Conservation (phyloP, 2,113 vertebrate genomes). For the Cepphus grylle region DNA sequence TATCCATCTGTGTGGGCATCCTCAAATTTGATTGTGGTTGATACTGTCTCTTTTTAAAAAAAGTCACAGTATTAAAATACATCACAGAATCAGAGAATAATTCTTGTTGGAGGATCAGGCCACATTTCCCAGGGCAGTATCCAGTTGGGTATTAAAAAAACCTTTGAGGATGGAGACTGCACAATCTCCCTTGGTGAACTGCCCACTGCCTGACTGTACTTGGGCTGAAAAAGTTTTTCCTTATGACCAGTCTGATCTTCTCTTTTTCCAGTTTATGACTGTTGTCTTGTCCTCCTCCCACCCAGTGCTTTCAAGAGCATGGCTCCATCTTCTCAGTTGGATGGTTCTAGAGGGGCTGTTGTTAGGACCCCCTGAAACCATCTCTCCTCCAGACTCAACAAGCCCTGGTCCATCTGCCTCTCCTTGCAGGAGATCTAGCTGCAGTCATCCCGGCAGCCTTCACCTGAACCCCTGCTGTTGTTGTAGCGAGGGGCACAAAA, state of each 20-base stretch:
- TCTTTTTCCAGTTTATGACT: neutral
- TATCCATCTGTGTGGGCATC: neutral
- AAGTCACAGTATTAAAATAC: neutral
- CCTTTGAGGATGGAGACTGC: neutral
- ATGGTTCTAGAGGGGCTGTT: neutral
- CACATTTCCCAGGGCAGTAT: rapidly evolving
- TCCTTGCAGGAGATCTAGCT: neutral
- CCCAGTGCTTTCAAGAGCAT: neutral
- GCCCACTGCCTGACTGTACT: neutral
- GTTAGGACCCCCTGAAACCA: neutral
- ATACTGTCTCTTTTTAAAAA: neutral
- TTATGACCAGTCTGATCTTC: neutral
- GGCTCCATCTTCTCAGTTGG: neutral
- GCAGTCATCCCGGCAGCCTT: neutral
- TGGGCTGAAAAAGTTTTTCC: neutral
- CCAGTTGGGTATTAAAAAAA: neutral
- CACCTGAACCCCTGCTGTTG: neutral
- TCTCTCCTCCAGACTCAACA: neutral
- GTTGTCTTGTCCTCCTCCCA: neutral
- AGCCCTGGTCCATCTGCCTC: neutral
- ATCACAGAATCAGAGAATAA: neutral
- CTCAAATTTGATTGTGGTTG: neutral
- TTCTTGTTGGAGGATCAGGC: neutral
- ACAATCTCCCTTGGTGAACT: neutral
- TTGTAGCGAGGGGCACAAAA: neutral